These are phyloP conservation scores for Egretta garzetta DNA, from an alignment of 2,113 vertebrate species.

Conservation along the genomic window DNA sequence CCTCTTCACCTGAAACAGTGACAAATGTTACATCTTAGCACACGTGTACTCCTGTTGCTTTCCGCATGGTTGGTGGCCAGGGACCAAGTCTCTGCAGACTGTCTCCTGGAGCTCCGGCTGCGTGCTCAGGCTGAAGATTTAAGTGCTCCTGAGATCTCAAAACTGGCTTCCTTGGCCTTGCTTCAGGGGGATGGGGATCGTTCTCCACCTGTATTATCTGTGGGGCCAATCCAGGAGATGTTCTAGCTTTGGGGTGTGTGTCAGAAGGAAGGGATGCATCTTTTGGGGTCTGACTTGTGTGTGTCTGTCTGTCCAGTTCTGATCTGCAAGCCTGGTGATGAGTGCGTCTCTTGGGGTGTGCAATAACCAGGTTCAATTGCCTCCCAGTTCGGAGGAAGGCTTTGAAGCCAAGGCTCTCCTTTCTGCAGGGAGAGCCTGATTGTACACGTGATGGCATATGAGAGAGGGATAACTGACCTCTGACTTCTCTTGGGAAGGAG, in stretches of 20 bases:
- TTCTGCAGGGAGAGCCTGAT: background rate
- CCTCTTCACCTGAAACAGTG: background rate
- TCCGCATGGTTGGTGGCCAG: accelerated
- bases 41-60: accelerated
- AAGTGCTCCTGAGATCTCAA: background rate
- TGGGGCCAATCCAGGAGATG: background rate
- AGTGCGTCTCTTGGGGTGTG: background rate
- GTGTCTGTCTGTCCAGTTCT: background rate
- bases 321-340: accelerated
- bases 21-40: background rate
- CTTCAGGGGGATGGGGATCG: background rate
- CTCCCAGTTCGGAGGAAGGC: background rate
- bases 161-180: background rate
- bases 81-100: background rate
- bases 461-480: background rate
- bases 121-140: accelerated
- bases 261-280: background rate
- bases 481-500: background rate
- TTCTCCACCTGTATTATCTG: background rate
- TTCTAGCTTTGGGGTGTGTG: background rate
- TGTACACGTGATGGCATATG: background rate
- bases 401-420: background rate
- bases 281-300: background rate
- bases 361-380: accelerated
- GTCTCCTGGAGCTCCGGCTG: background rate